These are phyloP conservation scores for Cancer borealis DNA, from an alignment of 2,888 invertebrate species.

Conservation along the genomic window DNA sequence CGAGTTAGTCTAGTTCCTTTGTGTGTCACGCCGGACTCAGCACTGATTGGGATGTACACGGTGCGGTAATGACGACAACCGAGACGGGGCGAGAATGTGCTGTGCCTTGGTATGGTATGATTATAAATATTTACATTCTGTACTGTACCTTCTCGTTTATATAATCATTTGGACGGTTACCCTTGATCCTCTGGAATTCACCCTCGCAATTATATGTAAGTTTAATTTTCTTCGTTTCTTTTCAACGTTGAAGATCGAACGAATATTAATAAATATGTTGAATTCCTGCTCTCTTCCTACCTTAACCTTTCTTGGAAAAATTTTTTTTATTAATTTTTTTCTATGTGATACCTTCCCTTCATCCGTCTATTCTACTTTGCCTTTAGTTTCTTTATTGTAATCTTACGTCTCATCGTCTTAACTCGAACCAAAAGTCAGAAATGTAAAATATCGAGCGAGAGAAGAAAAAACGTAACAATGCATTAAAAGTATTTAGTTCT, in stretches of 20 bases:
- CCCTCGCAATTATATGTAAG: background rate
- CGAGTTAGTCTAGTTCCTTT: slow-evolving; percentile 50
- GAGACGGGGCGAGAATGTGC: background rate
- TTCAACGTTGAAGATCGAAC: background rate
- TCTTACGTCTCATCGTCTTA: too few species aligned
- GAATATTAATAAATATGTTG: too few species aligned
- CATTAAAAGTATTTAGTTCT: too few species aligned
- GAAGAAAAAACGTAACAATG: too few species aligned
- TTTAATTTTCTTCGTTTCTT: background rate
- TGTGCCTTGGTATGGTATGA: background rate
- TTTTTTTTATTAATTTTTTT: too few species aligned
- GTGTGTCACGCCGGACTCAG: slow-evolving; percentile 36
- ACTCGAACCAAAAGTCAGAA: too few species aligned
- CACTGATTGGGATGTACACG: background rate
- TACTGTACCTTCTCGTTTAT: background rate
- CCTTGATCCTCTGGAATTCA: background rate
- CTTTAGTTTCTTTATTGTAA: too few species aligned
- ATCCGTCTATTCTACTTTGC: too few species aligned
- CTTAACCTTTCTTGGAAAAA: too few species aligned
- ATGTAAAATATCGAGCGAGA: too few species aligned
- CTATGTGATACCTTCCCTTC: too few species aligned
- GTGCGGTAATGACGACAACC: background rate
- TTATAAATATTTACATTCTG: background rate
- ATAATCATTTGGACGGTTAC: background rate
- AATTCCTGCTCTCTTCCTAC: too few species aligned